These are phyloP conservation scores for Eubucco bourcierii DNA, from an alignment of 2,113 vertebrate genomes.

Conservation along the genomic window DNA sequence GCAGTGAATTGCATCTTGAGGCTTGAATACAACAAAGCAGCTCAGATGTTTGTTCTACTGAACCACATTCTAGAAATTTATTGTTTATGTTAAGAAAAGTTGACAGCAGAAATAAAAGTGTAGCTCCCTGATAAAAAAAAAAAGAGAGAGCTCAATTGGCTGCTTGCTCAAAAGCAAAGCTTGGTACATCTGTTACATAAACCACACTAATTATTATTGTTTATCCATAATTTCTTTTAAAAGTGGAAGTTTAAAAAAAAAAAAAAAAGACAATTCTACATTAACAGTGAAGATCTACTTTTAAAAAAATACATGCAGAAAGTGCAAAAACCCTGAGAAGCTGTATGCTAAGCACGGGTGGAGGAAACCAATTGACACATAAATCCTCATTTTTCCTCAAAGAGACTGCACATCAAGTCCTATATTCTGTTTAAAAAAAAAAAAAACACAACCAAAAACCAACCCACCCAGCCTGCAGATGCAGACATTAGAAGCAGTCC, in stretches of 20 bases:
- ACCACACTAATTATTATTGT: background rate
- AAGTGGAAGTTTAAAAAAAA: background rate
- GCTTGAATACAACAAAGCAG: background rate
- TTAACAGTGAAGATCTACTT: background rate
- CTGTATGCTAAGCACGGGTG: background rate
- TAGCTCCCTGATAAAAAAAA: background rate
- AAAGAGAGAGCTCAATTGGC: background rate
- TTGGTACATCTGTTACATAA: background rate
- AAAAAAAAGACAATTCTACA: background rate
- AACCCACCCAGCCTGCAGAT: background rate
- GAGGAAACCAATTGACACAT: background rate
- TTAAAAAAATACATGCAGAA: background rate
- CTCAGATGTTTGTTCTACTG: background rate
- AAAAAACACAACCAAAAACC: no score
- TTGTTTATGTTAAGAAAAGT: background rate
- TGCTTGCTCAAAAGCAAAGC: background rate
- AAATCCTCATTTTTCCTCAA: background rate
- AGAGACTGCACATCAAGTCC: background rate
- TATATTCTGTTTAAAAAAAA: background rate
- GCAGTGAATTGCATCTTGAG: constrained; percentile 17
- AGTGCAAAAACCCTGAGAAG: background rate
- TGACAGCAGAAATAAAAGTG: background rate
- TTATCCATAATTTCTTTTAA: background rate
- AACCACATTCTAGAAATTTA: background rate
- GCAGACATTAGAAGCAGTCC: background rate